Evolutionary conservation across 2,113 vertebrate species (phyloP).

Genomic region (Hydrolagus affinis): DNA sequence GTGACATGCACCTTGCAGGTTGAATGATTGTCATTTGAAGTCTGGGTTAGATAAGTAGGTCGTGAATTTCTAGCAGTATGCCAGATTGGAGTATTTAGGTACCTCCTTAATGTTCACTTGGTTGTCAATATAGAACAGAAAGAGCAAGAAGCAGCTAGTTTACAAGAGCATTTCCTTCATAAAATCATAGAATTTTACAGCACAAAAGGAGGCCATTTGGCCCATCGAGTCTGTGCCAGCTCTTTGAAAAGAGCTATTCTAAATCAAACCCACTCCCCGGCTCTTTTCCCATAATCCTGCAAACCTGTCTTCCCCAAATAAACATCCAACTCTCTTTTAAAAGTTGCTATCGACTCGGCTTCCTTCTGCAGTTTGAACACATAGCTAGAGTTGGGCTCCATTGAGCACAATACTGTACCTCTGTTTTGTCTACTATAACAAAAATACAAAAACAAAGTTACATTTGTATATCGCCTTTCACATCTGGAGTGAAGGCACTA

Average conservation of each 20-base stretch:
- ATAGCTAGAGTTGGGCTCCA: background rate
- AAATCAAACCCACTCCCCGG: too few relatives aligned
- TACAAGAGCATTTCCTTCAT: constrained; percentile 11
- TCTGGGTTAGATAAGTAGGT: background rate
- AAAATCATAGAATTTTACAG: too few relatives aligned
- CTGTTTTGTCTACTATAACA: background rate
- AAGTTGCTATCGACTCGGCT: too few relatives aligned
- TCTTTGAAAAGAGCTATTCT: too few relatives aligned
- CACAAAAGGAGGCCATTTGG: too few relatives aligned
- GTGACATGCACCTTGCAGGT: background rate
- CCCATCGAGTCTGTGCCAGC: too few relatives aligned
- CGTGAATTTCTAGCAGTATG: background rate
- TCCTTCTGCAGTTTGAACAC: background rate
- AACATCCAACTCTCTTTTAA: too few relatives aligned
- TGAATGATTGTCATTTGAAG: background rate
- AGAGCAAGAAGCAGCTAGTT: background rate
- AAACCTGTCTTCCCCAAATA: too few relatives aligned
- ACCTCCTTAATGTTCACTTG: background rate
- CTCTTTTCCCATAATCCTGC: too few relatives aligned
- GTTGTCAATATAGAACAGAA: background rate
- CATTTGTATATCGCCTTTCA: background rate
- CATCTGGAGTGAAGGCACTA: too few relatives aligned
- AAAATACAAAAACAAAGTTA: background rate
- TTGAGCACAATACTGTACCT: background rate
- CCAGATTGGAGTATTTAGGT: background rate